A percentile compares a stretch with the other conserved stretches of the same genome.
phyloP scores from a whole-genome alignment of 2,797 vertebrate species.

The Anabas testudineus region DNA sequence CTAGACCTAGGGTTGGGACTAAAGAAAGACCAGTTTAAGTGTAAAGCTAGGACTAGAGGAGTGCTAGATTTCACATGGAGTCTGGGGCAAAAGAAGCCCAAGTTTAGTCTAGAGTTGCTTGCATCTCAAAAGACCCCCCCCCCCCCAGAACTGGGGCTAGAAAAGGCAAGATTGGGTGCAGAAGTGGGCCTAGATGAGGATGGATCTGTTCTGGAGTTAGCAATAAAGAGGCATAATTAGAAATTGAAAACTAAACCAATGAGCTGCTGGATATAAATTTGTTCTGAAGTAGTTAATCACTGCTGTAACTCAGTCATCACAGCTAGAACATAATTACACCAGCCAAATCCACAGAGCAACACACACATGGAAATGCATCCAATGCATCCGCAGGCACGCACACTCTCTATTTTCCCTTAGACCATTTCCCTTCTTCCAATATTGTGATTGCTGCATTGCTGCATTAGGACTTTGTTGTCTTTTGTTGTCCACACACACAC shows the following conservation, averaged over 20 bases:
- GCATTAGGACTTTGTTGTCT: slow-evolving; percentile 67
- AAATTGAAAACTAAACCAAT: slow-evolving; percentile 5
- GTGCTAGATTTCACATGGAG: not conserved
- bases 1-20: not conserved
- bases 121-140: no score
- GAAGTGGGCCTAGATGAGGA: not conserved
- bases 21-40: not conserved
- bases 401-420: slow-evolving; percentile 54
- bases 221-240: not conserved
- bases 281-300: slow-evolving; percentile 52
- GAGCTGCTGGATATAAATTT: slow-evolving; percentile 23
- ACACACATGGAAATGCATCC: slow-evolving; percentile 19
- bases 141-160: no score
- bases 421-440: slow-evolving; percentile 64
- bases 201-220: not conserved
- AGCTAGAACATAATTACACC: slow-evolving; percentile 60
- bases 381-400: slow-evolving; percentile 15
- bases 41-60: not conserved
- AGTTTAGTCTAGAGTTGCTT: not conserved
- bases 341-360: slow-evolving; percentile 23
- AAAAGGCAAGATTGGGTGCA: no score
- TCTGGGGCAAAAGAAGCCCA: not conserved
- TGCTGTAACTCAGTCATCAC: slow-evolving; percentile 52
- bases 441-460: slow-evolving; percentile 72
- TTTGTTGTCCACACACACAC: slow-evolving; percentile 69